Evolutionary conservation across 1,140 invertebrate genomes (phyloP).

Genomic region (Drosophila ercepeae): DNA sequence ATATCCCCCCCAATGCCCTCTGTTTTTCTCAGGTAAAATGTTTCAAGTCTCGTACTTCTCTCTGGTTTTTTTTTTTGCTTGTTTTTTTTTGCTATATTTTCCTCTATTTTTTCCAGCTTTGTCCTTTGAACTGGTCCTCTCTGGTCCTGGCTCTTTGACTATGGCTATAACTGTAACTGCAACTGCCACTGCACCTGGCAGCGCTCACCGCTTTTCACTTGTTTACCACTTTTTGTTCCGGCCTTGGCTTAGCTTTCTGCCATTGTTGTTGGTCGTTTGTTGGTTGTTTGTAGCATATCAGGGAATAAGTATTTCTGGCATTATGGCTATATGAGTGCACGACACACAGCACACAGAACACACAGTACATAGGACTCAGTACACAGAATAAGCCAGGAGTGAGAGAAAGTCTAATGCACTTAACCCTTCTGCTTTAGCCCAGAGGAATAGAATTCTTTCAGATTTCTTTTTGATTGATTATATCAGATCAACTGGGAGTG

Average conservation of each 20-base stretch:
- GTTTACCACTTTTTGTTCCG: constrained; percentile 64
- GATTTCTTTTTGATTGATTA: constrained; percentile 1
- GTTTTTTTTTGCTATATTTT: constrained; percentile 36
- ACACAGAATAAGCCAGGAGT: constrained; percentile 3
- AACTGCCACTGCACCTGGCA: constrained; percentile 46
- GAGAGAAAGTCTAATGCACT: constrained; percentile 52
- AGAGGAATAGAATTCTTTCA: background rate
- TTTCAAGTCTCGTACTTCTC: constrained; percentile 59
- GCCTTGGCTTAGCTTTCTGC: constrained; percentile 48
- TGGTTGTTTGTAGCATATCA: constrained; percentile 68
- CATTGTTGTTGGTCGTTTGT: constrained; percentile 53
- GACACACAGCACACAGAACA: constrained; percentile 17
- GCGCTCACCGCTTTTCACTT: constrained; percentile 47
- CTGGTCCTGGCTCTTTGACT: constrained; percentile 58
- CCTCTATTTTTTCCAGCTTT: constrained; percentile 32
- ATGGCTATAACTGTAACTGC: constrained; percentile 12
- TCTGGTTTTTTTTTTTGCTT: constrained; percentile 24
- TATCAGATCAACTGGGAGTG: background rate
- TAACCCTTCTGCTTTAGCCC: constrained; percentile 52
- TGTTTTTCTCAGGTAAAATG: constrained; percentile 44
- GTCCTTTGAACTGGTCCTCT: constrained; percentile 66
- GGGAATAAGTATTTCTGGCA: constrained; percentile 60
- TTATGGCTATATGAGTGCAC: constrained; percentile 59
- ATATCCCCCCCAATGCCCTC: constrained; percentile 3
- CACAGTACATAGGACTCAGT: too few relatives aligned